Percentiles rank a stretch among this genome's conserved stretches.
phyloP scores from a whole-genome alignment of 2,113 vertebrate genomes.

The Gracilinanus agilis region DNA sequence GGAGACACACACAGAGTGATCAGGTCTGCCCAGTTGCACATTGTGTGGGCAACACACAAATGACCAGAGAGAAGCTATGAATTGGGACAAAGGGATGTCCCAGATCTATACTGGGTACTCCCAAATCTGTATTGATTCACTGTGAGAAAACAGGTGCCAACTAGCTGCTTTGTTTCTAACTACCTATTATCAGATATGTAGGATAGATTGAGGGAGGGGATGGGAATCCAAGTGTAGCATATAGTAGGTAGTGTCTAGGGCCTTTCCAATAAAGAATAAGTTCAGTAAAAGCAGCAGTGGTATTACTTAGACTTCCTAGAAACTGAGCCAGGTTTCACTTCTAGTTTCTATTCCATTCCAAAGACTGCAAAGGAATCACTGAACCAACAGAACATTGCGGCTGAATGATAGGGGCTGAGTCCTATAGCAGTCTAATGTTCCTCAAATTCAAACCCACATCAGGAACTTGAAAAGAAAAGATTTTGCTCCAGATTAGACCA shows the following conservation, averaged over 20 bases:
- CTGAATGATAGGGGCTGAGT: neutral
- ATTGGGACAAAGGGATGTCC: neutral
- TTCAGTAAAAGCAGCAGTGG: neutral
- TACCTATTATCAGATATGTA: neutral
- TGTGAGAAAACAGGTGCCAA: neutral
- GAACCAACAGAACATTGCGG: neutral
- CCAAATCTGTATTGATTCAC: neutral
- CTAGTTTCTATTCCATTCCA: neutral
- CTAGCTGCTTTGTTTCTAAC: neutral
- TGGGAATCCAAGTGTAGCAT: neutral
- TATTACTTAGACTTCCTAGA: neutral
- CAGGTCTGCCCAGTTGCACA: neutral
- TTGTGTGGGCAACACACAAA: neutral
- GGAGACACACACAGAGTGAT: neutral
- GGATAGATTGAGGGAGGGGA: neutral
- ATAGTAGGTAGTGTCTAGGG: neutral
- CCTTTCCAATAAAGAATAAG: neutral
- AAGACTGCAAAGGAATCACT: neutral
- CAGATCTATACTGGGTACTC: neutral
- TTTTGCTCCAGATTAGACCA: neutral
- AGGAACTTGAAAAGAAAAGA: neutral
- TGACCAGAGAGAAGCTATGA: neutral
- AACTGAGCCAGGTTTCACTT: neutral
- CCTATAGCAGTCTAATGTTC: neutral
- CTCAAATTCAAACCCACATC: neutral